Base-by-base conservation (phyloP, 2,797 vertebrate species). In the Selene dorsalis region DNA sequence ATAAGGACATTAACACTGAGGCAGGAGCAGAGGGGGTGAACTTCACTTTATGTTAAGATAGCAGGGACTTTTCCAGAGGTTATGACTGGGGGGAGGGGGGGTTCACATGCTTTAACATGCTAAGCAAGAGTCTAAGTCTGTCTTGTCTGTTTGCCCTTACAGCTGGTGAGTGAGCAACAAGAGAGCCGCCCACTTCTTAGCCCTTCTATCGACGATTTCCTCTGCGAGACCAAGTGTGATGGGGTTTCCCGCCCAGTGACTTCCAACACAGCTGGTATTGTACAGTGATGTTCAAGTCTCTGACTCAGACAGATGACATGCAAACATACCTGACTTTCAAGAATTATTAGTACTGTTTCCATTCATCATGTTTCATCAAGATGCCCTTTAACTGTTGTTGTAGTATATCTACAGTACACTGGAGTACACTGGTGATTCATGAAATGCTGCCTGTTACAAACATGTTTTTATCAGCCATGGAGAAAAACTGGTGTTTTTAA, bases 121-220 rank as follows among this genome's bases (percentile, higher is more conserved):
- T 24, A 24, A 64, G 45, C 53, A 18, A 68, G 57, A 78, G 71
- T 32, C 80, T 88, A 26, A 92, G 55, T 75, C 0, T 48, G 58
- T 92, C 87, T 79, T 81, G 39, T 92, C 89, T 92, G 73, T 87
- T 92, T 96, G 91, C 92, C 75, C 93, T 94, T 95, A 52, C 96
- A 99, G 98, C 95, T 99, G 96, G 97, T 98, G 95, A 97, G 96
- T 83, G 98, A 99, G 92, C 98, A 98, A 90, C 98, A 99, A 94
- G 98, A 99, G 92, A 99, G 98, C 92, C 96, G 98, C 83, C 98
- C 98, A 53, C 97, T 99, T 80, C 94, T 99, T 85, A 99, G 98
- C 80, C 98, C 98, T 63, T 99, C 98, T 88, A 99, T 99, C 72
- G 98, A 99, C 45, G 98, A 99, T 94, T 99, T 99, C 93, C 97